phyloP scores from a whole-genome alignment of 2,113 vertebrate species.

The Sinocyclocheilus rhinocerous region DNA sequence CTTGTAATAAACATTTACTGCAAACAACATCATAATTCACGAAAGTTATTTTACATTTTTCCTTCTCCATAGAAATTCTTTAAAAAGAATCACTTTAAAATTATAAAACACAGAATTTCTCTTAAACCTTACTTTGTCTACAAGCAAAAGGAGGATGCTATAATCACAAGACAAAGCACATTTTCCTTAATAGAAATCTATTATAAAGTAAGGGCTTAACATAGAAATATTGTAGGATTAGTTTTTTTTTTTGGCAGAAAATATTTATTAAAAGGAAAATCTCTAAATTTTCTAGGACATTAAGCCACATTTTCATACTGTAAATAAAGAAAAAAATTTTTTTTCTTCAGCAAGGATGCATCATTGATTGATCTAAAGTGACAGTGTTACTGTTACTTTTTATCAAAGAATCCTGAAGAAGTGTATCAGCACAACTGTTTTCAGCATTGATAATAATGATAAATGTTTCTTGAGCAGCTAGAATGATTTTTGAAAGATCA shows the following conservation, averaged over 20 bases:
- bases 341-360: no score
- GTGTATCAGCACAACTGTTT: not conserved
- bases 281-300: not conserved
- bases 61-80: not conserved
- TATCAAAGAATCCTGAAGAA: no score
- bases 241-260: no score
- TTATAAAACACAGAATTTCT: not conserved
- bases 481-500: not conserved
- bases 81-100: not conserved
- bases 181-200: not conserved
- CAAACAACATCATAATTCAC: not conserved
- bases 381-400: no score
- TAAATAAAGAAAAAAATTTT: no score
- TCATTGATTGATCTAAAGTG: no score
- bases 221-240: no score
- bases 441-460: not conserved
- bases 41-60: not conserved
- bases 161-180: not conserved
- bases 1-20: not conserved
- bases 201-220: no score
- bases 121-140: not conserved
- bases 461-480: not conserved
- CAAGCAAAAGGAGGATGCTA: not conserved
- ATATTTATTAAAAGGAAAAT: no score
- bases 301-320: not conserved